A percentile compares a stretch with the other conserved stretches of the same genome.
These are phyloP conservation scores for Cryptoleucopteryx plumbea DNA, from an alignment of 2,113 vertebrate genomes.

Conservation along the genomic window DNA sequence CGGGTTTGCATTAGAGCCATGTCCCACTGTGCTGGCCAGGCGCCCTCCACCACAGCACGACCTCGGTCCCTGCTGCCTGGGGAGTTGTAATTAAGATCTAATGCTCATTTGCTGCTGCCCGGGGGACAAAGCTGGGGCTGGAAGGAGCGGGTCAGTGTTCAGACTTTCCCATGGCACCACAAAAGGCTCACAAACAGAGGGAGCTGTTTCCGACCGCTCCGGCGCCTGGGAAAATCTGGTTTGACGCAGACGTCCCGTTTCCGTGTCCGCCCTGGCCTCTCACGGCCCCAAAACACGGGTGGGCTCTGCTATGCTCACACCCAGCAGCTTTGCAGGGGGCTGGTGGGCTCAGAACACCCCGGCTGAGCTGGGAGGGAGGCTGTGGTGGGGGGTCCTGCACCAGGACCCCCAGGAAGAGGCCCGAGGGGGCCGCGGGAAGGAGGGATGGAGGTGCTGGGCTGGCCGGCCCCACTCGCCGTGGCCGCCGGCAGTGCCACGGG, in stretches of 20 bases:
- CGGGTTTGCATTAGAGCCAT: fast-evolving
- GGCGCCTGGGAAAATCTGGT: neutral
- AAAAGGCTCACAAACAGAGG: neutral
- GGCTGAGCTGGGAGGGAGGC: fast-evolving
- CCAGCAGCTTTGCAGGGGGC: neutral
- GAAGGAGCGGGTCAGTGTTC: neutral
- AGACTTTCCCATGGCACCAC: neutral
- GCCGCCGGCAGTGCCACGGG: neutral
- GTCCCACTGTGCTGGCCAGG: neutral
- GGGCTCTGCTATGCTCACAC: fast-evolving
- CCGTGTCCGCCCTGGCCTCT: neutral
- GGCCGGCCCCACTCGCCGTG: fast-evolving
- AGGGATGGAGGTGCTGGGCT: neutral
- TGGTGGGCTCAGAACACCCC: neutral
- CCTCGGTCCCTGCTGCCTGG: neutral
- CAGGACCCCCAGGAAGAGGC: neutral
- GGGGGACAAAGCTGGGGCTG: neutral
- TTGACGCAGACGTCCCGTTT: neutral
- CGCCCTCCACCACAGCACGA: fast-evolving
- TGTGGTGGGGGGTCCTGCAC: fast-evolving
- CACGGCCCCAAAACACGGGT: fast-evolving
- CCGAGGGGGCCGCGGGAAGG: neutral
- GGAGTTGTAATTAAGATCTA: neutral
- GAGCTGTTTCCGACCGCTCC: neutral
- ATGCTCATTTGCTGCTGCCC: neutral